Evolutionary conservation across 2,888 invertebrate species (phyloP).

Genomic region (Rhamnusium bicolor): DNA sequence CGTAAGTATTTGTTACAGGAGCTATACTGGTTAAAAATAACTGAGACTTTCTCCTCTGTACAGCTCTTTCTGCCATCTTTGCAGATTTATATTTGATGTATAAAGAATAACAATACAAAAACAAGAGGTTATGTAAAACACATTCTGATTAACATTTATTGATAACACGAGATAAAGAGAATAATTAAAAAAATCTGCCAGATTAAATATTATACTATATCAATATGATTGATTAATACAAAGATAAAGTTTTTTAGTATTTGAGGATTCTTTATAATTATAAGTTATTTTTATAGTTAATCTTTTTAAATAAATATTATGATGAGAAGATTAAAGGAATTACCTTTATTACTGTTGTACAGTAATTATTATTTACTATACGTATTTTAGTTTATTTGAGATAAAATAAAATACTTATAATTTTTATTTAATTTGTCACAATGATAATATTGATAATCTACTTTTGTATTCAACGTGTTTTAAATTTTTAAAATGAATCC

Average conservation of each 20-base stretch:
- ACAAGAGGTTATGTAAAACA: not conserved
- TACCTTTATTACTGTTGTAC: not conserved
- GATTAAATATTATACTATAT: not conserved
- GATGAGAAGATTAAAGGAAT: not conserved
- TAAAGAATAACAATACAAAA: not conserved
- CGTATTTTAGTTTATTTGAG: not conserved
- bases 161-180: not conserved
- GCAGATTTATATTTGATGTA: not conserved
- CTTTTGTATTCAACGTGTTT: not conserved
- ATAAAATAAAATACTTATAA: not conserved
- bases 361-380: not conserved
- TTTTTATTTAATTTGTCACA: not conserved
- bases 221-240: conserved; percentile 10
- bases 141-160: not conserved
- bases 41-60: conserved; percentile 51
- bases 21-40: conserved; percentile 52
- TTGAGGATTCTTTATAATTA: not conserved
- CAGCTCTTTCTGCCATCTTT: conserved; percentile 48
- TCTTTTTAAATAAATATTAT: conserved; percentile 8
- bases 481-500: not conserved
- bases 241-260: not conserved
- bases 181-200: not conserved
- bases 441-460: not conserved
- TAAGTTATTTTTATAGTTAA: not conserved
- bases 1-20: conserved; percentile 54